These are phyloP conservation scores for Cydia pomonella DNA, from an alignment of 1,140 invertebrate species.

Conservation along the genomic window DNA sequence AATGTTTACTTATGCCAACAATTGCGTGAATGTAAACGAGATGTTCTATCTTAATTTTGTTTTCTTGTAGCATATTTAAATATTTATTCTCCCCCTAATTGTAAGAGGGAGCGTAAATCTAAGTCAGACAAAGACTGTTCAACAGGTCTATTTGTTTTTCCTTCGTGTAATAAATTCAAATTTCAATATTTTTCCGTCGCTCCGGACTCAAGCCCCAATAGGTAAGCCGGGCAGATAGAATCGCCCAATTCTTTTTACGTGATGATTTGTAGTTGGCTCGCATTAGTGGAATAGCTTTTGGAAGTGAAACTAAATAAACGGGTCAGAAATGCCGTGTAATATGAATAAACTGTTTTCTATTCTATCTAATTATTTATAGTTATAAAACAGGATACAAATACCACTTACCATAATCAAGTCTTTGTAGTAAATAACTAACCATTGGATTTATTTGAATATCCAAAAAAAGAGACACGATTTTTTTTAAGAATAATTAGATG, in stretches of 20 bases:
- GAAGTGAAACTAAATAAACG: not conserved
- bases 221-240: constrained; percentile 10
- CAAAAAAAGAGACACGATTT: no score
- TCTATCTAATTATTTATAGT: no score
- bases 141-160: constrained; percentile 32
- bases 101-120: constrained; percentile 17
- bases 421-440: no score
- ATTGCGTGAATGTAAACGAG: not conserved
- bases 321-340: not conserved
- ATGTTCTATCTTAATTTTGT: not conserved
- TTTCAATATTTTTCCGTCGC: constrained; percentile 29
- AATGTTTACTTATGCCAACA: not conserved
- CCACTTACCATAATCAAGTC: no score
- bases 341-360: not conserved
- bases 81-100: constrained; percentile 28
- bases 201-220: not conserved
- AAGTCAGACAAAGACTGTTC: constrained; percentile 23
- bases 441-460: no score
- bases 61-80: constrained; percentile 17
- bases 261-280: constrained; percentile 24
- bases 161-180: constrained; percentile 30
- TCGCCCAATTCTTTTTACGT: constrained; percentile 14
- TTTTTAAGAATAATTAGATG: no score
- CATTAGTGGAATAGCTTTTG: constrained; percentile 14
- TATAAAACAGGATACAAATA: no score